Percentiles rank a stretch among this genome's conserved stretches.
phyloP scores from a whole-genome alignment of 2,888 invertebrate genomes.

The Endomychus coccineus region DNA sequence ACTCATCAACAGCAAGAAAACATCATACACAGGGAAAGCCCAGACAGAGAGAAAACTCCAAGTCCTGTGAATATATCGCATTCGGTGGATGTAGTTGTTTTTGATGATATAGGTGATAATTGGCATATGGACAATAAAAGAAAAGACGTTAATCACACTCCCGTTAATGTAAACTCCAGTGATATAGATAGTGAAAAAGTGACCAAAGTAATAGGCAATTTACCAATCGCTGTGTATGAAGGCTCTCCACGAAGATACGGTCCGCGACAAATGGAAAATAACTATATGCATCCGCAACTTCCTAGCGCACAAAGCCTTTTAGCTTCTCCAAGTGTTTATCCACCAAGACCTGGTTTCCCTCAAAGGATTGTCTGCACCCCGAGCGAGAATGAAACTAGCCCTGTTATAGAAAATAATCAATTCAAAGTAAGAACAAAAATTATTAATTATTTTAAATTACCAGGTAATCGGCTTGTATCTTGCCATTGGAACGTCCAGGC shows the following conservation, averaged over 20 bases:
- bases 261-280: conserved; percentile 46
- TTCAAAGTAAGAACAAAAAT: conserved; percentile 40
- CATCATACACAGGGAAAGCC: conserved; percentile 29
- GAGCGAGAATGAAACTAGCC: conserved; percentile 36
- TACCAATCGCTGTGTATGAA: conserved; percentile 90
- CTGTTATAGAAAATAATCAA: conserved; percentile 34
- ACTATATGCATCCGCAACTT: conserved; percentile 46
- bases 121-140: conserved; percentile 57
- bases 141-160: conserved; percentile 26
- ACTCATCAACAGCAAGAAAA: conserved; percentile 44
- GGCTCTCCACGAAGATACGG: conserved; percentile 86
- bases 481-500: too few relatives aligned
- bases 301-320: conserved; percentile 52
- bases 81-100: conserved; percentile 72
- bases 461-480: too few relatives aligned
- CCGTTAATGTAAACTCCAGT: conserved; percentile 33
- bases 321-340: conserved; percentile 61
- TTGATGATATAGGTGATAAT: conserved; percentile 78
- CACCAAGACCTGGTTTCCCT: conserved; percentile 82
- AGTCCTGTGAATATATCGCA: conserved; percentile 58
- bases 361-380: conserved; percentile 52
- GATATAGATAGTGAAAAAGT: conserved; percentile 43
- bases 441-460: too few relatives aligned
- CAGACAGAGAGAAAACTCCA: conserved; percentile 43
- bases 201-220: conserved; percentile 66